These are phyloP conservation scores for Chamaea fasciata DNA, from an alignment of 2,113 vertebrate species.

Conservation along the genomic window DNA sequence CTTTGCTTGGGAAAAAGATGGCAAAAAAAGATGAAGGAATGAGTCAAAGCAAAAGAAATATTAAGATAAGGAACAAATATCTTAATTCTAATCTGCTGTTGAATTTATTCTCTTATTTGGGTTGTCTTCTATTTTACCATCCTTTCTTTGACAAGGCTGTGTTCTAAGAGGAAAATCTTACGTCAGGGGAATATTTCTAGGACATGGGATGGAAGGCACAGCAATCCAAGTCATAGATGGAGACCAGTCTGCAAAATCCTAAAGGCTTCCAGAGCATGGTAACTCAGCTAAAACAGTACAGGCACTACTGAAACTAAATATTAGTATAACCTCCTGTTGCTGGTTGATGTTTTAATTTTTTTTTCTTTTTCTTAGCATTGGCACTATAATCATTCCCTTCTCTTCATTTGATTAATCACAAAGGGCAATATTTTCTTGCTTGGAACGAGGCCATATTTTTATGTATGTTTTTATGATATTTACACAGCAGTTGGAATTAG, in stretches of 20 bases:
- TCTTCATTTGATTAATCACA: conserved; percentile 22
- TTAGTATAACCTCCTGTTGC: neutral
- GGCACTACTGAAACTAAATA: neutral
- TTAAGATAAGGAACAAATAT: neutral
- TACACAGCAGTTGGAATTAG: conserved; percentile 15
- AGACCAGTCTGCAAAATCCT: neutral
- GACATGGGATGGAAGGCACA: neutral
- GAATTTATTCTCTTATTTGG: neutral
- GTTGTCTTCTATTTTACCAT: neutral
- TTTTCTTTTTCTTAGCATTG: neutral
- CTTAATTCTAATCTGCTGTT: neutral
- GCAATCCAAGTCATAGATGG: neutral
- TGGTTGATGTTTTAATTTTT: neutral
- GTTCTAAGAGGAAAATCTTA: neutral
- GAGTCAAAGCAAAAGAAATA: neutral
- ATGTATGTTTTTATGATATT: conserved; percentile 26
- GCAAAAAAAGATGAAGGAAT: neutral
- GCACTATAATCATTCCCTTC: neutral
- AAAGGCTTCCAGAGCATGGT: neutral
- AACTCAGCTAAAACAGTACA: neutral
- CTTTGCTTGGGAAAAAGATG: neutral
- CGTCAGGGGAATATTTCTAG: neutral
- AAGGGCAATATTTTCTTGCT: conserved; percentile 22
- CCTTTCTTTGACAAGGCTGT: neutral
- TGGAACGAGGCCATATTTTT: neutral